Evolutionary conservation across 2,113 vertebrate genomes (phyloP), one percentile per base, ranked within the genome.

Genomic region (Ivindomyrus marchei): DNA sequence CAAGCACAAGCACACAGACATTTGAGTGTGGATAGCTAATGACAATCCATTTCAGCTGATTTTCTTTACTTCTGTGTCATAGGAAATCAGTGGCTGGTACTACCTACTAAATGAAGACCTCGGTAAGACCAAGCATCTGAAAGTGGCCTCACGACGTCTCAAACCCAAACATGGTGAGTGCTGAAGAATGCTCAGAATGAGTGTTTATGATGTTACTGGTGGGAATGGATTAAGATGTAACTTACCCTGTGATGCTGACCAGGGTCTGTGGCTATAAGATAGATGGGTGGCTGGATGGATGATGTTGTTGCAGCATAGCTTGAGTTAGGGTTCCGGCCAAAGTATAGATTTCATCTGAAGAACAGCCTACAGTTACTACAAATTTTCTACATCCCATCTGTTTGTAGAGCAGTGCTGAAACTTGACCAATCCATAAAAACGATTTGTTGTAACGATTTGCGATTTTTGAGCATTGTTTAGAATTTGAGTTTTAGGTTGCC

Each of bases 71-170:
- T 84, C 13, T 19, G 8, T 85, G 52, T 62, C 42, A 6, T 39
- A 90, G 97, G 96, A 97, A 88, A 93, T 97, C 93, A 95, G 93
- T 0, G 97, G 97, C 92, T 98, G 98, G 98, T 98, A 97, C 92
- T 97, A 97, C 89, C 95, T 99, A 27, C 96, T 98, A 0, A 96
- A 94, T 7, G 96, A 97, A 93, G 95, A 97, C 66, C 94, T 97
- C 91, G 98, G 98, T 89, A 95, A 93, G 92, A 97, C 95, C 89
- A 98, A 98, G 90, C 98, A 98, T 93, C 94, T 99, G 92, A 97
- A 97, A 94, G 97, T 97, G 91, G 95, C 97, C 19, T 89, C 89
- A 31, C 93, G 93, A 77, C 91, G 92, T 85, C 93, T 94, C 85
- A 93, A 89, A 89, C 90, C 91, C 87, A 74, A 8, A 46, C 66